phyloP scores from a whole-genome alignment of 2,113 vertebrate genomes.

The Pantherophis guttatus region DNA sequence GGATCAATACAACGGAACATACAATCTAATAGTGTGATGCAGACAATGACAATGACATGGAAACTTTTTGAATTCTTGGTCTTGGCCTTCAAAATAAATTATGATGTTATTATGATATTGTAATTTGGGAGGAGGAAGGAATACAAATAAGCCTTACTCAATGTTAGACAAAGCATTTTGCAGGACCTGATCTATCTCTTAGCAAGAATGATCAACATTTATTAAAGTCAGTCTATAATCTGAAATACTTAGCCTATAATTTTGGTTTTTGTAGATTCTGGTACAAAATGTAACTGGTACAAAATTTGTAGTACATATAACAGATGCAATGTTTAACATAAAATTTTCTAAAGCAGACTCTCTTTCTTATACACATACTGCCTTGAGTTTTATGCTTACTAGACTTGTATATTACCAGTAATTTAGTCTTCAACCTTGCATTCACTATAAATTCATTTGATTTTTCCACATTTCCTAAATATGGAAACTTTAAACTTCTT shows the following conservation, averaged over 20 bases:
- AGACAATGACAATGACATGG: not conserved
- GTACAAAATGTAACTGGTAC: not conserved
- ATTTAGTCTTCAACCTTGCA: too few species aligned
- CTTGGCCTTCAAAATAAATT: not conserved
- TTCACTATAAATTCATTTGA: too few species aligned
- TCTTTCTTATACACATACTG: not conserved
- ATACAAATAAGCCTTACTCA: not conserved
- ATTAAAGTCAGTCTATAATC: not conserved
- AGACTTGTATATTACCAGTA: too few species aligned
- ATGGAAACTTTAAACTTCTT: too few species aligned
- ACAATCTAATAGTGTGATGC: not conserved
- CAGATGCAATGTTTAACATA: not conserved
- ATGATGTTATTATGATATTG: not conserved
- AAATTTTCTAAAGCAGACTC: not conserved
- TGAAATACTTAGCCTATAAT: not conserved
- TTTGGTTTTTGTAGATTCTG: not conserved
- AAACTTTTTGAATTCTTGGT: not conserved
- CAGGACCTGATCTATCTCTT: not conserved
- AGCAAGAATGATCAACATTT: not conserved
- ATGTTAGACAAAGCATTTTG: not conserved
- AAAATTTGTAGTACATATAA: not conserved
- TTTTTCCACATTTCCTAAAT: too few species aligned
- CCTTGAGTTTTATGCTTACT: too few species aligned
- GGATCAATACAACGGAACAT: not conserved
- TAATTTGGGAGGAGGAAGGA: too few species aligned